Evolutionary conservation across 2,797 vertebrate species (phyloP).

Genomic region (Coregonus suidteri): DNA sequence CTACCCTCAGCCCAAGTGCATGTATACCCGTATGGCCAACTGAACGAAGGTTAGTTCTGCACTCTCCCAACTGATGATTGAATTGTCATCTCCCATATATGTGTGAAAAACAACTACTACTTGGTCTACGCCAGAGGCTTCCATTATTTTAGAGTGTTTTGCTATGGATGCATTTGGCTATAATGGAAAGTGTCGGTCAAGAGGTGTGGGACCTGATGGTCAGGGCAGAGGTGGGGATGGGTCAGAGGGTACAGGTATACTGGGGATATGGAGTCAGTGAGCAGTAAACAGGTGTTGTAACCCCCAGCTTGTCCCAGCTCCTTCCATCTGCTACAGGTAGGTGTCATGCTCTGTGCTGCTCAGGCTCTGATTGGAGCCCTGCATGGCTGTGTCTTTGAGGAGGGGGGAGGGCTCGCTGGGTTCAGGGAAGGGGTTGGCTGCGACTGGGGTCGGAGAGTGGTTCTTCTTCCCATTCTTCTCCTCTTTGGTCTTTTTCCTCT

Average conservation of each 20-base stretch:
- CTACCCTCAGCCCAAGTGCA: neutral
- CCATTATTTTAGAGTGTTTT: neutral
- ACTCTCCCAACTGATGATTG: neutral
- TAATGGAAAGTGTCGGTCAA: neutral
- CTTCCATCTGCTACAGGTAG: constrained; percentile 81
- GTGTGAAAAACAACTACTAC: neutral
- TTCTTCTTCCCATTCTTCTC: neutral
- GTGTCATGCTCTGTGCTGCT: constrained; percentile 90
- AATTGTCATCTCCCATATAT: neutral
- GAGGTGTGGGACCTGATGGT: neutral
- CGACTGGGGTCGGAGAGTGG: neutral
- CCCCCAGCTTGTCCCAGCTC: neutral
- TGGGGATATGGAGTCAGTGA: neutral
- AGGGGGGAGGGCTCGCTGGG: constrained; percentile 26
- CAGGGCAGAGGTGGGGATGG: neutral
- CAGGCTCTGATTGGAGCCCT: constrained; percentile 85
- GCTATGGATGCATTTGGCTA: neutral
- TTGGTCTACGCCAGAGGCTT: neutral
- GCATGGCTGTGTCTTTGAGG: constrained; percentile 40
- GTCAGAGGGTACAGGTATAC: neutral
- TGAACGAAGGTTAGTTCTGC: too few species aligned
- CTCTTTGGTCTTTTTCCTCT: constrained; percentile 28
- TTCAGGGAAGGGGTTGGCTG: constrained; percentile 19
- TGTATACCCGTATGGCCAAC: neutral
- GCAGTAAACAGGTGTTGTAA: neutral